These are phyloP conservation scores for Mormyrus iriodes DNA, from an alignment of 2,113 vertebrate genomes.

Conservation along the genomic window DNA sequence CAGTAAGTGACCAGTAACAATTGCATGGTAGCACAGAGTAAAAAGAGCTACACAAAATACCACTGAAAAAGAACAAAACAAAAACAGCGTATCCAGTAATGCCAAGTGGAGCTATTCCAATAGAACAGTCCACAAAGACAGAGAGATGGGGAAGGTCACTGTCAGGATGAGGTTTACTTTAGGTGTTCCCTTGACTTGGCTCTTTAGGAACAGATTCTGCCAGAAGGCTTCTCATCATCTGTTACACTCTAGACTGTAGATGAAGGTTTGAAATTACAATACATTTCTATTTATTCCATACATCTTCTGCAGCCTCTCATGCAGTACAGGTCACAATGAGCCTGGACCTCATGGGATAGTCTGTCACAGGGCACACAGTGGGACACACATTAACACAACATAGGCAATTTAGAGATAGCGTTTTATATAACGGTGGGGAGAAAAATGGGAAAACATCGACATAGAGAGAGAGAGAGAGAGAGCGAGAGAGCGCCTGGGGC, in stretches of 20 bases:
- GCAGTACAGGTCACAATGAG: not conserved
- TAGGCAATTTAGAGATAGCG: not conserved
- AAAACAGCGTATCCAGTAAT: not conserved
- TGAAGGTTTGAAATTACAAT: not conserved
- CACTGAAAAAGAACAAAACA: not conserved
- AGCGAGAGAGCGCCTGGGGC: not conserved
- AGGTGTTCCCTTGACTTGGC: not conserved
- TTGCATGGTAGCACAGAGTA: not conserved
- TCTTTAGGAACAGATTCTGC: not conserved
- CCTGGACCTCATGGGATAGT: not conserved
- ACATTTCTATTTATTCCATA: not conserved
- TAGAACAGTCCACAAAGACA: not conserved
- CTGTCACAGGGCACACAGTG: not conserved
- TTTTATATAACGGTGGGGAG: not conserved
- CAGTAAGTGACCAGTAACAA: not conserved
- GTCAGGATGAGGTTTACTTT: not conserved
- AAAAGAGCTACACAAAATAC: not conserved
- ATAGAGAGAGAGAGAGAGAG: not conserved
- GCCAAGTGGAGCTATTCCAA: not conserved
- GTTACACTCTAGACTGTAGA: not conserved
- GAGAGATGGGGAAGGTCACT: not conserved
- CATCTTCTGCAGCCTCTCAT: not conserved
- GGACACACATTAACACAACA: not conserved
- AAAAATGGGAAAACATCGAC: not conserved
- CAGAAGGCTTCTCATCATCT: not conserved